phyloP scores from a whole-genome alignment of 2,797 vertebrate species.

The Acanthornis magna region DNA sequence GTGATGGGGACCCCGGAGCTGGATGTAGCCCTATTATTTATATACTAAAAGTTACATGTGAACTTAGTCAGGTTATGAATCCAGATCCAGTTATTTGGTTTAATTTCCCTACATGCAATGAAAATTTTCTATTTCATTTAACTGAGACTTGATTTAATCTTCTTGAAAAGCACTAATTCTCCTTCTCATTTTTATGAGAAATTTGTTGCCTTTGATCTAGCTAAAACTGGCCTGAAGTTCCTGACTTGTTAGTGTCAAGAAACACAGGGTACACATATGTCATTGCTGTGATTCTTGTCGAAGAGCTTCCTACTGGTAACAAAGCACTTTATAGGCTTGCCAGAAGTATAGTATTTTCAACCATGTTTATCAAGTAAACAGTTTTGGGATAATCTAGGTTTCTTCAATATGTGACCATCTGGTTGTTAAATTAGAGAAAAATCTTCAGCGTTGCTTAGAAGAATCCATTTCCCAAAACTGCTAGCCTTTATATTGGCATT shows the following conservation, averaged over 20 bases:
- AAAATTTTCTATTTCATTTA: background rate
- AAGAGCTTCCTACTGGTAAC: background rate
- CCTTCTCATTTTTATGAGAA: background rate
- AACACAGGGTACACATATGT: background rate
- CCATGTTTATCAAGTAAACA: background rate
- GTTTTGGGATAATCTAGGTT: background rate
- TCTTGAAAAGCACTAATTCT: background rate
- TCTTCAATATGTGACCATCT: background rate
- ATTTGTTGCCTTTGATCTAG: background rate
- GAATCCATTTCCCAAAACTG: background rate
- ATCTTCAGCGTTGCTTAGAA: background rate
- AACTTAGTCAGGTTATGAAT: background rate
- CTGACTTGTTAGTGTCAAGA: background rate
- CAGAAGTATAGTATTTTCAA: background rate
- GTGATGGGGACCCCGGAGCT: background rate
- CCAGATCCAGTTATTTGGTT: background rate
- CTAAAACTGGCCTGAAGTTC: background rate
- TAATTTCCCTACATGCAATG: background rate
- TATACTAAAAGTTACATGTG: rapidly evolving
- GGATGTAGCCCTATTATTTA: background rate
- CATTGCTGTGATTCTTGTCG: background rate
- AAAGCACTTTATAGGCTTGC: background rate
- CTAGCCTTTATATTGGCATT: background rate
- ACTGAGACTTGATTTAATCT: background rate
- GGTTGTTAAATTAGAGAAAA: background rate